Evolutionary conservation across 2,113 vertebrate genomes (phyloP).

Genomic region (Varanus komodoensis): DNA sequence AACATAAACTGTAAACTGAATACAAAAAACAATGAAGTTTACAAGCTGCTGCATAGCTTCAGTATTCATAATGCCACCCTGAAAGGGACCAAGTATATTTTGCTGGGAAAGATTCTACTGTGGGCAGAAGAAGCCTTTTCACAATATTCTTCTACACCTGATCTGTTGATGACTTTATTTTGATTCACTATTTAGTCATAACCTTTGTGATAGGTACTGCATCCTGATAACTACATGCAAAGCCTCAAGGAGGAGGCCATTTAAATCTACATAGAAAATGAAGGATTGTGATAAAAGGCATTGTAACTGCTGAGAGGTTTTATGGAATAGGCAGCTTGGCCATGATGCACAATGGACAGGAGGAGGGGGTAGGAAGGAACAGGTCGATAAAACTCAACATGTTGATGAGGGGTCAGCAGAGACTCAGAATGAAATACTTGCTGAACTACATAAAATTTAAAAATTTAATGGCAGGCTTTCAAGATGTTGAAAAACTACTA

Average conservation of each 20-base stretch:
- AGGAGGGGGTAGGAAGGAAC: background rate
- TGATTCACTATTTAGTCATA: background rate
- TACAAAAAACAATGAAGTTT: too few species aligned
- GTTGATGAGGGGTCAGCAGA: background rate
- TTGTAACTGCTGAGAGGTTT: background rate
- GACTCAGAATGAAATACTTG: background rate
- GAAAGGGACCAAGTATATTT: background rate
- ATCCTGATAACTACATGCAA: background rate
- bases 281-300: background rate
- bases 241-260: background rate
- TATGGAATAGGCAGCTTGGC: background rate
- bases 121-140: background rate
- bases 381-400: background rate
- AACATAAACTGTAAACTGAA: background rate
- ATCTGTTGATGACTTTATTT: background rate
- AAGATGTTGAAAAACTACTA: background rate
- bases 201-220: background rate
- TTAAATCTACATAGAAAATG: background rate
- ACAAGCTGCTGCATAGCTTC: background rate
- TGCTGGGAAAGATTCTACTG: background rate
- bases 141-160: background rate
- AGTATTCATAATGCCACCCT: background rate
- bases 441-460: background rate
- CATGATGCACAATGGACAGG: background rate
- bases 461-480: background rate